phyloP scores from a whole-genome alignment of 2,888 invertebrate genomes.

The Tenthredo mesomela region DNA sequence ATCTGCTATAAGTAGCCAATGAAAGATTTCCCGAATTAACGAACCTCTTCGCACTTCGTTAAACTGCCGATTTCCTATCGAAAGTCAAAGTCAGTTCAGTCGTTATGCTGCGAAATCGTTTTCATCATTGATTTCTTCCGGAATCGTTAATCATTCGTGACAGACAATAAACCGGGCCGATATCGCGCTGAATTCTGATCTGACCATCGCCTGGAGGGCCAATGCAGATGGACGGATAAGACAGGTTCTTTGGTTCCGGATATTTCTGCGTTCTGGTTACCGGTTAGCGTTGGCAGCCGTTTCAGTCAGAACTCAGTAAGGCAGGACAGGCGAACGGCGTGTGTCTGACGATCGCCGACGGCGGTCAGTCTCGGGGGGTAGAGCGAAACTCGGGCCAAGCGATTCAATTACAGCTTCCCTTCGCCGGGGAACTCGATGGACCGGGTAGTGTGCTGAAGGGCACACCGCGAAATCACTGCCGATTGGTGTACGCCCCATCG shows the following conservation, averaged over 20 bases:
- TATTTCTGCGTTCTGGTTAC: constrained; percentile 16
- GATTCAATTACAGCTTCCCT: constrained; percentile 66
- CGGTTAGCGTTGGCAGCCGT: constrained; percentile 18
- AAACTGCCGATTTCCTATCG: not conserved
- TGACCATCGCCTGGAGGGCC: constrained; percentile 5
- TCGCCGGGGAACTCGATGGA: constrained; percentile 47
- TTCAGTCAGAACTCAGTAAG: not conserved
- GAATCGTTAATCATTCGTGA: not conserved
- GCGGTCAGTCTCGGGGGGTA: constrained; percentile 62
- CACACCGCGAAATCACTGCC: constrained; percentile 50
- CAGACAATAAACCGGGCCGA: not conserved
- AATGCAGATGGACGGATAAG: not conserved
- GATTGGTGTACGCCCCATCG: constrained; percentile 49
- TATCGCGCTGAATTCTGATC: not conserved
- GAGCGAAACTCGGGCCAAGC: constrained; percentile 55
- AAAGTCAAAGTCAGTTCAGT: not conserved
- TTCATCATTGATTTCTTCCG: not conserved
- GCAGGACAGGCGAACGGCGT: constrained; percentile 54
- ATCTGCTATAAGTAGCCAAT: not conserved
- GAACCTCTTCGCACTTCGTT: not conserved
- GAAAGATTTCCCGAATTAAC: not conserved
- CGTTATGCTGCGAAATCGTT: not conserved
- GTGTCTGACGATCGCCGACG: constrained; percentile 67
- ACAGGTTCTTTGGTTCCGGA: not conserved
- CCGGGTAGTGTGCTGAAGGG: constrained; percentile 33